phyloP scores from a whole-genome alignment of 2,113 vertebrate genomes.

The Callospermophilus lateralis region DNA sequence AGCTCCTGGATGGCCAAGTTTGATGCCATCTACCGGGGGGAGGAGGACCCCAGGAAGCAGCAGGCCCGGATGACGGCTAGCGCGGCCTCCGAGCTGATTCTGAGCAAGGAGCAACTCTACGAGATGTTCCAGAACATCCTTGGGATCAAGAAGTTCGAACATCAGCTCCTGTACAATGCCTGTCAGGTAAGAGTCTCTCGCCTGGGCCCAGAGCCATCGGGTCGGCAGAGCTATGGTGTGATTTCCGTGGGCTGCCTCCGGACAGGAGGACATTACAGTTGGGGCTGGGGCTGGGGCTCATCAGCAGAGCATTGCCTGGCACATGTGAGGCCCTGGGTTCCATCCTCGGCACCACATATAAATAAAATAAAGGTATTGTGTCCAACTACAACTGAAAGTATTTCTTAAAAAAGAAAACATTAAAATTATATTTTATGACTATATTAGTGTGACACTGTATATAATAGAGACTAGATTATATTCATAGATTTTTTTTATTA shows the following conservation, averaged over 20 bases:
- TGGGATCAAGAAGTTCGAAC: slow-evolving; percentile 99
- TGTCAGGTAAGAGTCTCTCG: slow-evolving; percentile 94
- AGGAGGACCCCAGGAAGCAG: slow-evolving; percentile 97
- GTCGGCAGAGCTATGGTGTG: not conserved
- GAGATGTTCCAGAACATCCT: slow-evolving; percentile 99
- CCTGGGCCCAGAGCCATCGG: not conserved
- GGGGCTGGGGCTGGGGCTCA: no score
- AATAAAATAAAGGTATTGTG: no score
- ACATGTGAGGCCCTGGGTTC: no score
- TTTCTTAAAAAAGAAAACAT: no score
- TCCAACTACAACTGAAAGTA: no score
- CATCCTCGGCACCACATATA: no score
- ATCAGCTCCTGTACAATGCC: slow-evolving; percentile 98
- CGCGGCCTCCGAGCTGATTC: slow-evolving; percentile 97
- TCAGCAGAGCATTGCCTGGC: no score
- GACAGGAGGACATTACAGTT: not conserved
- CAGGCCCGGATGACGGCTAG: slow-evolving; percentile 98
- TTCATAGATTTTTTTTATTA: not conserved
- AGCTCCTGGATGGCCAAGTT: slow-evolving; percentile 99
- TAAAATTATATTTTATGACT: not conserved
- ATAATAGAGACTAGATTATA: not conserved
- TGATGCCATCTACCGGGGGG: slow-evolving; percentile 98
- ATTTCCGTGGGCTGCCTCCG: not conserved
- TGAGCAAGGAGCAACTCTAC: slow-evolving; percentile 99
- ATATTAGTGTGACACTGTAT: not conserved